Percentiles rank a stretch among this genome's conserved stretches.
phyloP scores from a whole-genome alignment of 2,113 vertebrate genomes.

The Tenrec ecaudatus region DNA sequence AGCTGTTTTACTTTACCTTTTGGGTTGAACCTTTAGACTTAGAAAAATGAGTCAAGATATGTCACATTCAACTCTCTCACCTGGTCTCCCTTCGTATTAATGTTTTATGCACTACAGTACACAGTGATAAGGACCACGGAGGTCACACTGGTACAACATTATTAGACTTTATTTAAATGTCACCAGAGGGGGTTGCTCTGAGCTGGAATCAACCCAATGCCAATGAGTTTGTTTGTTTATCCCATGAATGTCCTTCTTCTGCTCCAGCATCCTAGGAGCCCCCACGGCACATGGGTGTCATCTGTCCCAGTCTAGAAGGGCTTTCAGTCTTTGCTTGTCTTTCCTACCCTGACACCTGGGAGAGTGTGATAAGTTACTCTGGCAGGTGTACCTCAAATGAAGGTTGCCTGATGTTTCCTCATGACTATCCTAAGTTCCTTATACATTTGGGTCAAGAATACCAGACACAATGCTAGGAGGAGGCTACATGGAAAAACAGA shows the following conservation, averaged over 20 bases:
- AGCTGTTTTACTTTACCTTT: background rate
- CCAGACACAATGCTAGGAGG: background rate
- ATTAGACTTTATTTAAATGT: too few relatives aligned
- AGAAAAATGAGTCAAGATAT: constrained; percentile 28
- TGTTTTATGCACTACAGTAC: background rate
- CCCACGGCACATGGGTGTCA: background rate
- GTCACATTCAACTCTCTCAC: background rate
- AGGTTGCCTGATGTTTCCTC: background rate
- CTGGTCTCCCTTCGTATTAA: constrained; percentile 24
- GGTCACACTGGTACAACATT: too few relatives aligned
- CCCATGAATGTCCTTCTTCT: background rate
- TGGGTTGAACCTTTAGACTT: constrained; percentile 40
- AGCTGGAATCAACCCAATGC: too few relatives aligned
- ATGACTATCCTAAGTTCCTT: background rate
- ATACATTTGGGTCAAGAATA: constrained; percentile 11
- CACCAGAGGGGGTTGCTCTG: too few relatives aligned
- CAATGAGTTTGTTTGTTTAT: background rate
- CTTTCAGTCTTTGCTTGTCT: constrained; percentile 17
- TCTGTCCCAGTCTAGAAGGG: background rate
- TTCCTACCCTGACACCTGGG: constrained; percentile 23
- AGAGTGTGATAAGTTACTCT: constrained; percentile 2
- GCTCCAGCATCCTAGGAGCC: constrained; percentile 22
- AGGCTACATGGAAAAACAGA: too few relatives aligned
- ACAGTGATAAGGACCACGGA: background rate
- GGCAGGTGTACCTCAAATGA: background rate